Evolutionary conservation across 2,113 vertebrate genomes (phyloP).

Genomic region (Odobenus rosmarus): DNA sequence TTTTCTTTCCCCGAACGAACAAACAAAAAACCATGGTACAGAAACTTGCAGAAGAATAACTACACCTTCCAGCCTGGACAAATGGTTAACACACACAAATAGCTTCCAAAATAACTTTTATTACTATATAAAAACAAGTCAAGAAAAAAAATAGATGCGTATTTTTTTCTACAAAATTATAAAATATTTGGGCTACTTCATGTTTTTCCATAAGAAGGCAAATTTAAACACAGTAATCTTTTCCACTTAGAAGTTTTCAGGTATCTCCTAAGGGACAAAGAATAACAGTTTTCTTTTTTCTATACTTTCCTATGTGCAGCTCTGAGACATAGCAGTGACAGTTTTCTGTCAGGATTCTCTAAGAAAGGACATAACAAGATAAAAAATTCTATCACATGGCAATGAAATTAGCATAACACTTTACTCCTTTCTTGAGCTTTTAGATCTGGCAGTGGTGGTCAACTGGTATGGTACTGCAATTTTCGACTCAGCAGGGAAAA

Average conservation of each 20-base stretch:
- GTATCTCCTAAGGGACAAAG: not conserved
- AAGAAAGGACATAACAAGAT: not conserved
- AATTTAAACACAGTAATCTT: conserved; percentile 77
- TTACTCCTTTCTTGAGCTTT: not conserved
- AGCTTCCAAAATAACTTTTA: conserved; percentile 82
- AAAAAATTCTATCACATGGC: conserved; percentile 6
- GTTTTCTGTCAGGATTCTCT: not conserved
- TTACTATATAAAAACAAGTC: conserved; percentile 78
- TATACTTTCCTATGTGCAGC: not conserved
- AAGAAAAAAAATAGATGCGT: conserved; percentile 75
- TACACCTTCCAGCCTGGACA: not conserved
- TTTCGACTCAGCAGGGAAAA: conserved; percentile 38
- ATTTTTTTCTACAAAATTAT: conserved; percentile 61
- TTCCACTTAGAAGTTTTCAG: conserved; percentile 40
- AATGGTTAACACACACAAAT: conserved; percentile 35
- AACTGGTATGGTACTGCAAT: not conserved
- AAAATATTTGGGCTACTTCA: conserved; percentile 73
- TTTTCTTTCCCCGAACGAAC: not conserved
- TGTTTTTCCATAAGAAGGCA: conserved; percentile 63
- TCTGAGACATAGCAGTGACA: conserved; percentile 32
- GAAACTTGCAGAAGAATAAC: conserved; percentile 21
- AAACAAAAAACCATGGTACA: not conserved
- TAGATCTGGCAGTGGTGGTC: not conserved
- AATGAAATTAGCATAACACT: not conserved
- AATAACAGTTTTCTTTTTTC: conserved; percentile 31